These are phyloP conservation scores for Oreochromis spilurus DNA, from an alignment of 2,113 vertebrate genomes.

Conservation along the genomic window DNA sequence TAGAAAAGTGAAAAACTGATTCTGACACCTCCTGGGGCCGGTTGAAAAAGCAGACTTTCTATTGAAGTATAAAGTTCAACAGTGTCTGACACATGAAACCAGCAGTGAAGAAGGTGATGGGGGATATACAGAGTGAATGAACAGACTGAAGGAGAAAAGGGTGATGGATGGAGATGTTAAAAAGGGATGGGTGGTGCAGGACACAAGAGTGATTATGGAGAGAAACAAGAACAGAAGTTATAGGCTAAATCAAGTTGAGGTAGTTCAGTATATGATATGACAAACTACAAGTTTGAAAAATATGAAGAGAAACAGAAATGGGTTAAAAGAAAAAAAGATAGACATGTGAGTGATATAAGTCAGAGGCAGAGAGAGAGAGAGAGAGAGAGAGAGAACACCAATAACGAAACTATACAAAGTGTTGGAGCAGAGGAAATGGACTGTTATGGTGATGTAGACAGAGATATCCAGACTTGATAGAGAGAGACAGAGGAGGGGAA, in stretches of 20 bases:
- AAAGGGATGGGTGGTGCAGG: not conserved
- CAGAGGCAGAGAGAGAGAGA: not conserved
- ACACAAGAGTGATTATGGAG: not conserved
- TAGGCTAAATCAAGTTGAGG: not conserved
- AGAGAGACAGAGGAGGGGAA: not conserved
- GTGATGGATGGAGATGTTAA: not conserved
- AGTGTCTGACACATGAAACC: not conserved
- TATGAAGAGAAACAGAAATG: not conserved
- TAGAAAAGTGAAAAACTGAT: not conserved
- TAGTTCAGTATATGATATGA: not conserved
- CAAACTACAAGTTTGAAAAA: not conserved
- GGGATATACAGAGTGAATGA: not conserved
- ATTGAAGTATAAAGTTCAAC: not conserved
- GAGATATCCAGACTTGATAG: not conserved
- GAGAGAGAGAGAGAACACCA: not conserved
- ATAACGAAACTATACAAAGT: not conserved
- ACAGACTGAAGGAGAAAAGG: not conserved
- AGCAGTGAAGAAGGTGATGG: not conserved
- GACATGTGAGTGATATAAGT: not conserved
- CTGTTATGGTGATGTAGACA: not conserved
- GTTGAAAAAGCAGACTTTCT: not conserved
- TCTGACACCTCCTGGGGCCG: not conserved
- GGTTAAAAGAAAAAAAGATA: not conserved
- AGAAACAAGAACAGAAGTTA: not conserved
- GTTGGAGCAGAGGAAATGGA: not conserved